Evolutionary conservation across 2,888 invertebrate species (phyloP), one percentile per base, ranked within the genome.

Genomic region (Hirtodrosophila cameraria): DNA sequence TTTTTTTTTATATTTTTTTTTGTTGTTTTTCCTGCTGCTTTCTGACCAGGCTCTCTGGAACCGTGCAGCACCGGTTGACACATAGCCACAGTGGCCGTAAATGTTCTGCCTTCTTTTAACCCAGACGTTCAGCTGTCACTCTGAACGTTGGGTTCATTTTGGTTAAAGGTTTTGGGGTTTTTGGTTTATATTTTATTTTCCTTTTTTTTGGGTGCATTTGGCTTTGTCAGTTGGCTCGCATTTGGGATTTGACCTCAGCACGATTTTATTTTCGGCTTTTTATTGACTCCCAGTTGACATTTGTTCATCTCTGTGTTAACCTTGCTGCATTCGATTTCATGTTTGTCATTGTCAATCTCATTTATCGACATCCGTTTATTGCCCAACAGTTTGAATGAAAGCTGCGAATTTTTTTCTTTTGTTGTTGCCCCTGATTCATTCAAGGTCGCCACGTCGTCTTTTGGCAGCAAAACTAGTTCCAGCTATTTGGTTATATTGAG

Each of bases 331-430:
- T 76, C 79, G 82, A 76, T 79, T 79, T 70, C 79, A 69, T 84
- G 85, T 79, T 82, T 84, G 82, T 82, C 82, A 84, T 76, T 85
- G 82, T 82, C 80, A 83, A 83, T 83, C 77, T 80, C 79, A 76
- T 82, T 82, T 82, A 82, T 84, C 75, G 82, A 76, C 76, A 72
- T 84, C 64, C 76, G 79, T 60, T 82, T 82, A 85, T 76, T 76
- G 85, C 65, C 61, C 61, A 68, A 52, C 70, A 67, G 79, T 82
- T 82, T 79, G 77, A 79, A 81, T 84, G 68, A 54, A 38, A 43
- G 48, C 48, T 48, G 48, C 20, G 33, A 25, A 59, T 64, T 49
- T 68, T 58, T 42, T 43, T 23, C 53, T 53, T 57, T 42, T 48
- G n/a, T 50, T 53, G 46, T 54, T 67, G 36, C 11, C 46, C 11